phyloP scores from a whole-genome alignment of 2,888 invertebrate genomes.

The Drosophila subsilvestris region DNA sequence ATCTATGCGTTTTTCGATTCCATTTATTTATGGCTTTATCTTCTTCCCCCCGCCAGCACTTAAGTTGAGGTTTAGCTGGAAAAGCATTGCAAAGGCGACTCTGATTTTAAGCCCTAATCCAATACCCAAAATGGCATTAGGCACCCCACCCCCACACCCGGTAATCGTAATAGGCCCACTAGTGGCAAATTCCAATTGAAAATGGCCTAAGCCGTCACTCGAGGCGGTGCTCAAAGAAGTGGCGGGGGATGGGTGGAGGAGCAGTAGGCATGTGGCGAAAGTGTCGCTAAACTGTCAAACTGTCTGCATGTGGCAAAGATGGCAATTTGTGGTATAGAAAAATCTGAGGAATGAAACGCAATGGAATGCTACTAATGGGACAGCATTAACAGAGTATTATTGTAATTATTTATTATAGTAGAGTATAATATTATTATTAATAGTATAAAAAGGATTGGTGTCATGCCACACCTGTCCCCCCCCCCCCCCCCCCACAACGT shows the following conservation, averaged over 20 bases:
- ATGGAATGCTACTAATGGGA: too few relatives aligned
- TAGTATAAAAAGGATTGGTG: too few relatives aligned
- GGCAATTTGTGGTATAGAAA: too few relatives aligned
- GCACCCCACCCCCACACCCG: background rate
- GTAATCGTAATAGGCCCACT: slow-evolving; percentile 33
- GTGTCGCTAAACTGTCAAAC: background rate
- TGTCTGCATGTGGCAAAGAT: background rate
- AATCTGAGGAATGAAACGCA: too few relatives aligned
- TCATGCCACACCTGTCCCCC: too few relatives aligned
- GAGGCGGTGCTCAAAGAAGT: slow-evolving; percentile 10
- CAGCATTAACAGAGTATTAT: too few relatives aligned
- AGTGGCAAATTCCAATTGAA: slow-evolving; percentile 44
- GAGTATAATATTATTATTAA: too few relatives aligned
- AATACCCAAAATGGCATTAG: slow-evolving; percentile 32
- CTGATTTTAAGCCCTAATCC: slow-evolving; percentile 8
- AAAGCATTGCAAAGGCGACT: slow-evolving; percentile 9
- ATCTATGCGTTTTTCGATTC: slow-evolving; percentile 2
- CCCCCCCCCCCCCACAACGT: too few relatives aligned
- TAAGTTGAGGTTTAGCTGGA: slow-evolving; percentile 29
- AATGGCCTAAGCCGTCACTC: slow-evolving; percentile 38
- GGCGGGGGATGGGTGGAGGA: too few relatives aligned
- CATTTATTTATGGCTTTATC: too few relatives aligned
- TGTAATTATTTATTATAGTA: too few relatives aligned
- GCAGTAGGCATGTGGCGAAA: too few relatives aligned
- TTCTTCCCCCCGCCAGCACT: slow-evolving; percentile 17